Conservation (phyloP, 1,140 invertebrate genomes). For the Triops longicaudatus region DNA sequence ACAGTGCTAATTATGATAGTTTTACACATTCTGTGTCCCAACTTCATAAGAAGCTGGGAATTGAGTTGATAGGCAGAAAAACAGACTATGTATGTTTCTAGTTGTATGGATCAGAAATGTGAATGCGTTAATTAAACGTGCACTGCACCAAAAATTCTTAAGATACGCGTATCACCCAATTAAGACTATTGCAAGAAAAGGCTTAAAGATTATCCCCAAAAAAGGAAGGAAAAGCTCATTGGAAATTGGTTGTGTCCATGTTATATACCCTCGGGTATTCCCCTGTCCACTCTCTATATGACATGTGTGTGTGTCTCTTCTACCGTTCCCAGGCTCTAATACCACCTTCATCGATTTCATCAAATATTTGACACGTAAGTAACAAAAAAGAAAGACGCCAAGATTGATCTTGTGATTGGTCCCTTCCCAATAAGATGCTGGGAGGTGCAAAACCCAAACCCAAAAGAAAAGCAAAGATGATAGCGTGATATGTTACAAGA, state of each 20-base stretch:
- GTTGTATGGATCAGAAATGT: too few species aligned
- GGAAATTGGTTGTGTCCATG: neutral
- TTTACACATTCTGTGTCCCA: too few species aligned
- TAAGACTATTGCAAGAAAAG: neutral
- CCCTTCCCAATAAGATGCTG: neutral
- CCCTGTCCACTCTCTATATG: neutral
- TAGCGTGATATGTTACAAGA: conserved; percentile 6
- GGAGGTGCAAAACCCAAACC: neutral
- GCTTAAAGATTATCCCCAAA: neutral
- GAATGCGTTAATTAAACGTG: too few species aligned
- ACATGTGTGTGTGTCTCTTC: neutral
- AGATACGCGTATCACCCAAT: too few species aligned
- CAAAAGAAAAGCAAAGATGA: neutral
- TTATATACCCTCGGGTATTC: neutral
- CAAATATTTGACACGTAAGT: conserved; percentile 27
- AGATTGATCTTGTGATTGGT: neutral
- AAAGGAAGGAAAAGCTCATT: neutral
- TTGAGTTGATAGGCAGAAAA: too few species aligned
- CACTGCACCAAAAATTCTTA: too few species aligned
- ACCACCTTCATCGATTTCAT: conserved; percentile 25
- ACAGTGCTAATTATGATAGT: too few species aligned
- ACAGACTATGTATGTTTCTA: too few species aligned
- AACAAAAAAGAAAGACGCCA: neutral
- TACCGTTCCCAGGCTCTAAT: conserved; percentile 6
- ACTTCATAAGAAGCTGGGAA: too few species aligned